Conservation (phyloP, 2,113 vertebrate species). For the Balaeniceps rex region DNA sequence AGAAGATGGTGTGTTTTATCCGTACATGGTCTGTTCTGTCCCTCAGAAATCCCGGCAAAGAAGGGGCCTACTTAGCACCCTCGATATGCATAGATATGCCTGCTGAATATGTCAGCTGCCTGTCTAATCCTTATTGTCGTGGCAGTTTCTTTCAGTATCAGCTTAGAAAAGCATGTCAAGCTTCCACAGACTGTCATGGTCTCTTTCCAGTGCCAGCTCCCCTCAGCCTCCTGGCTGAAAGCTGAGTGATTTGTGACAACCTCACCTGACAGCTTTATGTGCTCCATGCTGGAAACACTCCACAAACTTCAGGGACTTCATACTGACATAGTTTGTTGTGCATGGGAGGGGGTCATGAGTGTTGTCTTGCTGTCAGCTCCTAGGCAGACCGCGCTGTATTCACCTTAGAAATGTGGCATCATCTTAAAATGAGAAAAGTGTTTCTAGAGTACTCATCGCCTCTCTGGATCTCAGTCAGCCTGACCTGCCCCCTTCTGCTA, state of each 20-base stretch:
- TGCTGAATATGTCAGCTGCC: not conserved
- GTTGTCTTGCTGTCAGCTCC: not conserved
- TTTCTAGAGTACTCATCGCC: not conserved
- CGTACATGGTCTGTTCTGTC: not conserved
- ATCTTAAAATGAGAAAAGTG: not conserved
- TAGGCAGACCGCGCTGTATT: rapidly evolving
- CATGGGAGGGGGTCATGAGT: not conserved
- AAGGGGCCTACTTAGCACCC: not conserved
- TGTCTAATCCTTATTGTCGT: not conserved
- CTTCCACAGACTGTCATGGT: not conserved
- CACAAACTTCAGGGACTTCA: not conserved
- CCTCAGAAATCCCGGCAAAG: not conserved
- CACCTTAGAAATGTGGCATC: not conserved
- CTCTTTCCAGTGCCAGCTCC: not conserved
- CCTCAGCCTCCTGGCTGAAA: not conserved
- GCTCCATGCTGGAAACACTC: not conserved
- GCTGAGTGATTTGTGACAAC: not conserved
- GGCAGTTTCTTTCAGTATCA: not conserved
- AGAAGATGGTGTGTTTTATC: not conserved
- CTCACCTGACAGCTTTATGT: not conserved
- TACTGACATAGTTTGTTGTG: not conserved
- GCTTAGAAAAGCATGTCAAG: not conserved
- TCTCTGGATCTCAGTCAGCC: not conserved
- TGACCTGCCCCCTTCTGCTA: not conserved
- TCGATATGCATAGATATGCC: not conserved